Conservation (phyloP, 2,797 vertebrate genomes). For the Choloepus didactylus region DNA sequence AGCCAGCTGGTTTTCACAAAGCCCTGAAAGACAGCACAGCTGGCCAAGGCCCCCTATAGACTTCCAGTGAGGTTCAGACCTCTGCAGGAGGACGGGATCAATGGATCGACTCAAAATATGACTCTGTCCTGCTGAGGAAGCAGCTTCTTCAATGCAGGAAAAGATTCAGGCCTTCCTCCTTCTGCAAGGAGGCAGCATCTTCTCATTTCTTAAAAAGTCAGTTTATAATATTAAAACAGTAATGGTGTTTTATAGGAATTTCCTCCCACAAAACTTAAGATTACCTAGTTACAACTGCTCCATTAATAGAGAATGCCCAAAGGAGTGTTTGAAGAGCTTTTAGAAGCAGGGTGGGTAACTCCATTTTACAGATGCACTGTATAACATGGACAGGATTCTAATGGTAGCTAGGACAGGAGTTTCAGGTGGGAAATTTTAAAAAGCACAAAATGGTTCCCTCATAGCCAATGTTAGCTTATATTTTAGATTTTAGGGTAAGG, state of each 20-base stretch:
- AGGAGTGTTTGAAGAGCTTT: not conserved
- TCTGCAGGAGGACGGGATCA: not conserved
- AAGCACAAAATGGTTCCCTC: not conserved
- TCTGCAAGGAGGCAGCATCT: not conserved
- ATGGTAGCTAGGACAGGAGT: not conserved
- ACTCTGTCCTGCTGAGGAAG: not conserved
- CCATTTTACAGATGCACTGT: not conserved
- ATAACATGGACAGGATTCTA: not conserved
- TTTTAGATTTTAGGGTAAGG: not conserved
- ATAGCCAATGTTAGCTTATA: not conserved
- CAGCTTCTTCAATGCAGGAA: not conserved
- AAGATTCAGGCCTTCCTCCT: not conserved
- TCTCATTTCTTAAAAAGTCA: not conserved
- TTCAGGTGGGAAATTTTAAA: not conserved
- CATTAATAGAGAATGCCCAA: not conserved
- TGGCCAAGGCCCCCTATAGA: not conserved
- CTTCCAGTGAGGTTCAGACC: not conserved
- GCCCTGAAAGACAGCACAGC: not conserved
- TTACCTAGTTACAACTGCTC: not conserved
- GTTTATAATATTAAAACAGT: slow-evolving; percentile 3
- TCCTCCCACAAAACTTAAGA: not conserved
- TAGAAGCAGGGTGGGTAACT: not conserved
- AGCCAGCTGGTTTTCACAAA: slow-evolving; percentile 24
- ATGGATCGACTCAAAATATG: not conserved
- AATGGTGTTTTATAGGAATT: not conserved